phyloP scores from a whole-genome alignment of 35 echinoderm and acorn worm species.

The Acanthaster planci region DNA sequence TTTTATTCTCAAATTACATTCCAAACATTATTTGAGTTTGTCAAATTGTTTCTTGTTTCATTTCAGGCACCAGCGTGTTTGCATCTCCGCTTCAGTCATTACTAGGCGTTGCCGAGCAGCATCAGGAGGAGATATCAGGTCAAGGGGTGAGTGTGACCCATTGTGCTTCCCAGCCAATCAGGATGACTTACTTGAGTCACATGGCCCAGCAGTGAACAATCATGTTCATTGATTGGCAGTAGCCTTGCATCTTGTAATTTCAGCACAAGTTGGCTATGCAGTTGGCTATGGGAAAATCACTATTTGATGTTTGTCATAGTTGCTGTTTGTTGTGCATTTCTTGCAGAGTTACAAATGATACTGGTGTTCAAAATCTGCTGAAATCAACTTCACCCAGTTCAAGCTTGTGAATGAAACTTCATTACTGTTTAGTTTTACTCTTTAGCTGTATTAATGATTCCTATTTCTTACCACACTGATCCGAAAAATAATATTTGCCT shows the following conservation, averaged over 20 bases:
- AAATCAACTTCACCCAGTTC: background rate
- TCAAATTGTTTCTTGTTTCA: constrained; percentile 15
- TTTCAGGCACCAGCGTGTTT: constrained; percentile 60
- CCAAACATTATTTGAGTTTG: too few species aligned
- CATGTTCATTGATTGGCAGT: background rate
- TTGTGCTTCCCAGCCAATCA: background rate
- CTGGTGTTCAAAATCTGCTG: background rate
- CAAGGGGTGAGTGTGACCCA: constrained; percentile 41
- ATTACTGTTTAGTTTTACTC: too few species aligned
- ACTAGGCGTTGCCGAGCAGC: constrained; percentile 82
- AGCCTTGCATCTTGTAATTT: too few species aligned
- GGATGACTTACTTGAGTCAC: background rate
- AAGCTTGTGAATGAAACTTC: too few species aligned
- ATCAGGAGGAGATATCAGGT: constrained; percentile 70
- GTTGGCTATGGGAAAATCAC: too few species aligned
- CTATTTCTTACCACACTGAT: too few species aligned
- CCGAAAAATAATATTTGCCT: too few species aligned
- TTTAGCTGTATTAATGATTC: too few species aligned
- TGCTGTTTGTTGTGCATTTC: background rate
- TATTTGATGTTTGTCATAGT: background rate
- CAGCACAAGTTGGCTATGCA: background rate
- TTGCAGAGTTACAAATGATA: background rate
- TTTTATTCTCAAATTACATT: too few species aligned
- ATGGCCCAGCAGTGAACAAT: background rate
- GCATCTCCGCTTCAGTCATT: constrained; percentile 85